These are phyloP conservation scores for Alouatta palliata DNA, from an alignment of 2,113 vertebrate genomes.

Conservation along the genomic window DNA sequence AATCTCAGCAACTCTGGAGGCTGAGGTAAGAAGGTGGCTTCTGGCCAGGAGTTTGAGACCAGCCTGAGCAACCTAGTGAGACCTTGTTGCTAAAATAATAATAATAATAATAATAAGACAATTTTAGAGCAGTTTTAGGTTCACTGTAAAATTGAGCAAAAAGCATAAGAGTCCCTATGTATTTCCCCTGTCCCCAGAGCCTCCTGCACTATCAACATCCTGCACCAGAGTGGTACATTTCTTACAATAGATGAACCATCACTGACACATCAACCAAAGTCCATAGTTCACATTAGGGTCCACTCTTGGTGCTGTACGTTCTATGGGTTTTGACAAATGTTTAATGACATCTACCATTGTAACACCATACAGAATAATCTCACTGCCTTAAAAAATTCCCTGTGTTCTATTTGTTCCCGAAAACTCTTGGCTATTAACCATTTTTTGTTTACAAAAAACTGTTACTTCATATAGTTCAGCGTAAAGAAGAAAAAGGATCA, in stretches of 20 bases:
- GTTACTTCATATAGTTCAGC: background rate
- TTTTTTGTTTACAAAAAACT: background rate
- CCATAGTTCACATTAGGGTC: background rate
- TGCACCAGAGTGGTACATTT: background rate
- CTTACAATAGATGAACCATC: background rate
- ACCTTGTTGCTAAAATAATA: too few relatives aligned
- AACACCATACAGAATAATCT: background rate
- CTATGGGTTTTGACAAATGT: background rate
- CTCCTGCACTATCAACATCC: background rate
- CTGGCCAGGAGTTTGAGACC: too few relatives aligned
- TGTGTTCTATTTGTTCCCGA: background rate
- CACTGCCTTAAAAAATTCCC: background rate
- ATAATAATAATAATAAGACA: too few relatives aligned
- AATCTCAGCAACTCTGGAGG: too few relatives aligned
- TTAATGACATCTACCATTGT: background rate
- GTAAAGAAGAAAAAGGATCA: slow-evolving; percentile 16
- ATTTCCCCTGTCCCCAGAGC: background rate
- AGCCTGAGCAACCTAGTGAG: too few relatives aligned
- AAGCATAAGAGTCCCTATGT: background rate
- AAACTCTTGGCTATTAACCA: background rate
- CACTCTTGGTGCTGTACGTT: background rate
- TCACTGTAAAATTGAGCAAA: background rate
- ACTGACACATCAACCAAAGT: background rate
- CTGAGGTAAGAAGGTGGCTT: too few relatives aligned
- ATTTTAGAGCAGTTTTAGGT: background rate